Evolutionary conservation across 1,140 invertebrate species (phyloP).

Genomic region (Nixonia krombeini): DNA sequence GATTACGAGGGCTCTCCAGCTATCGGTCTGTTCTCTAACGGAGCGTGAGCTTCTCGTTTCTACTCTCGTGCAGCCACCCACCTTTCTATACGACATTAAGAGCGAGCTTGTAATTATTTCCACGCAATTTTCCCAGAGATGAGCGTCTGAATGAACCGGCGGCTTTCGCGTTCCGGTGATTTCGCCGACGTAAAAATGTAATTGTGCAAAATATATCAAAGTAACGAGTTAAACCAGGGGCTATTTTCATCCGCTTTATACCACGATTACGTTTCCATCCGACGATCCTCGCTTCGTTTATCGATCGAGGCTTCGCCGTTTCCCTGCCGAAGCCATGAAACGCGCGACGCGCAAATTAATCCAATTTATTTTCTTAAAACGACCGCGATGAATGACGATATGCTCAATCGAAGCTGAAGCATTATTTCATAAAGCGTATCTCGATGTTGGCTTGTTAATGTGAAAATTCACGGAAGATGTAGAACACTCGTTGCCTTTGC

Average conservation of each 20-base stretch:
- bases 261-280: slow-evolving; percentile 11
- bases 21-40: slow-evolving; percentile 27
- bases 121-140: slow-evolving; percentile 51
- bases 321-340: slow-evolving; percentile 10
- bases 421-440: no score
- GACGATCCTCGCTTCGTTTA: slow-evolving; percentile 27
- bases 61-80: background rate
- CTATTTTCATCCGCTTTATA: slow-evolving; percentile 12
- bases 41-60: slow-evolving; percentile 18
- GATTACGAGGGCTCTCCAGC: slow-evolving; percentile 31
- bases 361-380: no score
- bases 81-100: slow-evolving; percentile 39
- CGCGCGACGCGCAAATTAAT: no score
- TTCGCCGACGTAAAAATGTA: slow-evolving; percentile 28
- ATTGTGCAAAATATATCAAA: slow-evolving; percentile 25
- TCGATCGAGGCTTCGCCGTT: slow-evolving; percentile 59
- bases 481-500: no score
- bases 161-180: slow-evolving; percentile 16
- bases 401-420: no score
- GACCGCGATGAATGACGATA: no score
- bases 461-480: no score
- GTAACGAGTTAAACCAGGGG: slow-evolving; percentile 25
- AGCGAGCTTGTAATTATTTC: slow-evolving; percentile 52
- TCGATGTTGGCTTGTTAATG: no score
- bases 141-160: slow-evolving; percentile 11